Conservation (phyloP, 2,888 invertebrate genomes). For the Mallateleia sp. region DNA sequence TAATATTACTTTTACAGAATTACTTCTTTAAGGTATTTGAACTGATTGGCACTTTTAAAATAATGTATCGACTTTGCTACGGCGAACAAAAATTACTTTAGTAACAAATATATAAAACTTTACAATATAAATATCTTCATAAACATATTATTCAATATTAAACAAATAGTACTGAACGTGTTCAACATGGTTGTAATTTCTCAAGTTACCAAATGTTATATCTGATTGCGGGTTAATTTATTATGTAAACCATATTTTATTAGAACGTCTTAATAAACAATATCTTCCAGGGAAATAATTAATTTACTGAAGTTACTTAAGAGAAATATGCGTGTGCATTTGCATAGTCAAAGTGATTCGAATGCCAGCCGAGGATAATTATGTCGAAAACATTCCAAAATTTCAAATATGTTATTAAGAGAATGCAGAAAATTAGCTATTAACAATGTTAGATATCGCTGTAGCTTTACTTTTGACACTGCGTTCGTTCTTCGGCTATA, state of each 20-base stretch:
- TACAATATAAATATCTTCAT: no score
- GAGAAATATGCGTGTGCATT: conserved; percentile 37
- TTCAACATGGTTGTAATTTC: background rate
- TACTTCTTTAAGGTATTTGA: no score
- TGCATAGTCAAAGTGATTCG: conserved; percentile 45
- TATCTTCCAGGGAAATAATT: conserved; percentile 37
- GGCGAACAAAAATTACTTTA: no score
- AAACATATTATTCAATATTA: no score
- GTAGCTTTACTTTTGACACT: conserved; percentile 53
- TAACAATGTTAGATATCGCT: conserved; percentile 43
- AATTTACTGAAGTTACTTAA: conserved; percentile 39
- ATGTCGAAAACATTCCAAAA: conserved; percentile 57
- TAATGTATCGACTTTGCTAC: no score
- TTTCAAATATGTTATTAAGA: conserved; percentile 55
- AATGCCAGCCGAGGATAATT: conserved; percentile 50
- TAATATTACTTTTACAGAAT: no score
- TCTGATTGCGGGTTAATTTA: conserved; percentile 5
- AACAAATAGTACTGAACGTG: no score
- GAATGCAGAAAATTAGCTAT: conserved; percentile 55
- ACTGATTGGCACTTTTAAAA: no score
- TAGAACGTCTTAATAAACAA: conserved; percentile 38
- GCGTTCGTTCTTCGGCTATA: conserved; percentile 22
- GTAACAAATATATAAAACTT: no score
- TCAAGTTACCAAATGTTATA: background rate
- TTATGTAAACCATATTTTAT: conserved; percentile 14